These are phyloP conservation scores for Erebia palarica DNA, from an alignment of 2,888 invertebrate genomes.

Conservation along the genomic window DNA sequence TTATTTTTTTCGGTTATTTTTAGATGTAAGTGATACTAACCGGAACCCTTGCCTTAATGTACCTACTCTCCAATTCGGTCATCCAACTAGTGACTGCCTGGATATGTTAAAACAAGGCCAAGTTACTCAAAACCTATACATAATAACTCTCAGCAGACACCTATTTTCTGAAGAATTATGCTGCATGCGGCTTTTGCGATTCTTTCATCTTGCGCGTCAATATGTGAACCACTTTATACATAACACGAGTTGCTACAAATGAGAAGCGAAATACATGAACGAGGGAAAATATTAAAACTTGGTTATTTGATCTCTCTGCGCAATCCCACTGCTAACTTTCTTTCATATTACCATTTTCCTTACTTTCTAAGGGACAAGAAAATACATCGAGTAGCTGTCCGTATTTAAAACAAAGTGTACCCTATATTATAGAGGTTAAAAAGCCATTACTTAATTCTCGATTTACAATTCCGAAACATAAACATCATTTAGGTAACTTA, in stretches of 20 bases:
- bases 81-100: too few species aligned
- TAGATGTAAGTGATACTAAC: too few species aligned
- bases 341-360: slow-evolving; percentile 50
- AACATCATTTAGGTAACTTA: too few species aligned
- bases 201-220: neutral
- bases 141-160: too few species aligned
- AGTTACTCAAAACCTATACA: too few species aligned
- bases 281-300: slow-evolving; percentile 65
- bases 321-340: slow-evolving; percentile 65
- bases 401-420: neutral
- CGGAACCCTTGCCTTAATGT: too few species aligned
- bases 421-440: neutral
- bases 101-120: too few species aligned
- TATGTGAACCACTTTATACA: slow-evolving; percentile 21
- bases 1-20: too few species aligned
- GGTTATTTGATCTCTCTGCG: slow-evolving; percentile 59
- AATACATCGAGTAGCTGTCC: neutral
- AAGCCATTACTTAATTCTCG: too few species aligned
- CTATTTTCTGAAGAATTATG: neutral
- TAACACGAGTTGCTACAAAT: slow-evolving; percentile 51
- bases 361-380: slow-evolving; percentile 3
- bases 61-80: too few species aligned
- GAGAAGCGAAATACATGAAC: slow-evolving; percentile 51
- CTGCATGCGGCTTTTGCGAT: neutral
- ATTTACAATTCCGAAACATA: too few species aligned